Base-by-base conservation (phyloP, 2,888 invertebrate species). In the Ceramica pisi region DNA sequence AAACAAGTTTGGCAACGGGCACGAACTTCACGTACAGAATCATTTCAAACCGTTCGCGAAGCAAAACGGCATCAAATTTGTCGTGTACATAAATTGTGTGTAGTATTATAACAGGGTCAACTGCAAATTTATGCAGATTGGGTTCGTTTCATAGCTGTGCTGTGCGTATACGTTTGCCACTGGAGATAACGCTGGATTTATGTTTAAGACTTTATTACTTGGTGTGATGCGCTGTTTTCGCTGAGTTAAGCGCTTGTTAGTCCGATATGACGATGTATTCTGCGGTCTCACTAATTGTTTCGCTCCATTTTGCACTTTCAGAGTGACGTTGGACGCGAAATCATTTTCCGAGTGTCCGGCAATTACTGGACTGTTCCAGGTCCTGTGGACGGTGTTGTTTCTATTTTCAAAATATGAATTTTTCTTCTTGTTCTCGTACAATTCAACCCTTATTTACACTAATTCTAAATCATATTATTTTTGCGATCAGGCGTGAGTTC, bases 101-200 rank as follows among this genome's bases (percentile, higher is more conserved):
- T 91, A 89, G 83, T 85, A 83, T 79, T 79, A 90, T 91, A 92
- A 92, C 90, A 92, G 91, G 91, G 92, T 92, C 92, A 92, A 92
- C 92, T 93, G 91, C 93, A 93, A 93, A 93, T 93, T 92, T 93
- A 93, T 93, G 93, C 92, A 93, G 92, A 93, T 93, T 92, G 92
- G 88, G 88, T 92, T 92, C 90, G 90, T 92, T 92, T 90, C 91
- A 90, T 90, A 87, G 90, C 89, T 83, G 78, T 86, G 86, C 85
- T 89, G 88, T 92, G 92, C 91, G 92, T 91, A 85, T 89, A 91
- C 90, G 88, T 90, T 91, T 87, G 87, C 90, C 86, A 87, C 87
- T 86, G 81, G 86, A 90, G 93, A 93, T 92, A 92, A 89, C 91
- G 85, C 82, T 81, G 87, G 89, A 92, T 92, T 92, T 92, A 92